These are phyloP conservation scores for Belonocnema kinseyi DNA, from an alignment of 1,140 invertebrate genomes.

Conservation along the genomic window DNA sequence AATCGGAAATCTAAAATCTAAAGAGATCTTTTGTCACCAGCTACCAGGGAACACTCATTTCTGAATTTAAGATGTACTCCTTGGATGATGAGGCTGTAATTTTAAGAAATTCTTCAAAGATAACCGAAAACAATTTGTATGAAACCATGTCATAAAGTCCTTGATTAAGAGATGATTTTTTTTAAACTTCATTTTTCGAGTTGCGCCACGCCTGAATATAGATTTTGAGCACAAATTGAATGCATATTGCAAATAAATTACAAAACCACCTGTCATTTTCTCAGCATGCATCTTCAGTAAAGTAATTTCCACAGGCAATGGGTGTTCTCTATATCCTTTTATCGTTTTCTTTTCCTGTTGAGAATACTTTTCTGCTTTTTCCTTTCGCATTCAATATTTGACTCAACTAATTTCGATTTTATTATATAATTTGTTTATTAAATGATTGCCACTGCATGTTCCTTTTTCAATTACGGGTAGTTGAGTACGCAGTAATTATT, in stretches of 20 bases:
- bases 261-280: slow-evolving; percentile 53
- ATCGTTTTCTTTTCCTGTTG: not conserved
- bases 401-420: too few species aligned
- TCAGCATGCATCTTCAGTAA: slow-evolving; percentile 61
- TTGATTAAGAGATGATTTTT: not conserved
- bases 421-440: too few species aligned
- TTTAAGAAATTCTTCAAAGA: too few species aligned
- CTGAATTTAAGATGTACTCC: too few species aligned
- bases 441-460: too few species aligned
- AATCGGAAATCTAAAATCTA: slow-evolving; percentile 13
- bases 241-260: slow-evolving; percentile 66
- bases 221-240: slow-evolving; percentile 60
- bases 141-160: not conserved
- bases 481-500: too few species aligned
- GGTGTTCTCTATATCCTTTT: slow-evolving; percentile 18
- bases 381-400: too few species aligned
- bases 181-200: not conserved
- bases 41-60: not conserved
- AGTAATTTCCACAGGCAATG: slow-evolving; percentile 52
- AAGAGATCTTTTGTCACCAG: slow-evolving; percentile 6
- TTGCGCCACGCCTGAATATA: slow-evolving; percentile 42
- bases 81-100: too few species aligned
- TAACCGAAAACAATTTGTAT: too few species aligned
- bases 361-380: too few species aligned
- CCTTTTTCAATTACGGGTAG: too few species aligned